A percentile compares a stretch with the other conserved stretches of the same genome.
Evolutionary conservation across 2,888 invertebrate species (phyloP).

Genomic region (Xiphydria camelus): DNA sequence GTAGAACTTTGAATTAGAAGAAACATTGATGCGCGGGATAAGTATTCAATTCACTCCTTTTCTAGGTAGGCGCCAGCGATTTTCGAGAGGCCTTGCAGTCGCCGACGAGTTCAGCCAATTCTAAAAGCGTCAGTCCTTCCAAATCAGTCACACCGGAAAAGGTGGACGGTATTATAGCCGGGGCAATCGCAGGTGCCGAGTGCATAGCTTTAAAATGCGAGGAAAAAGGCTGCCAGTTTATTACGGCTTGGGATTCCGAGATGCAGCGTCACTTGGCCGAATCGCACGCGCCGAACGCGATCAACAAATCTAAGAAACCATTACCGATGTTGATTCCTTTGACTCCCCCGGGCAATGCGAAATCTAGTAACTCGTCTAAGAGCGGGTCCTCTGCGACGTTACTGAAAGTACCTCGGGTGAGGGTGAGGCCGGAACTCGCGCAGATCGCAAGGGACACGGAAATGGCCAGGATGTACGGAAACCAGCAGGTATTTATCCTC

Average conservation of each 20-base stretch:
- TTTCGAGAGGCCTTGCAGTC: slow-evolving; percentile 35
- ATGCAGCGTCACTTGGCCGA: slow-evolving; percentile 57
- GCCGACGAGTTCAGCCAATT: slow-evolving; percentile 13
- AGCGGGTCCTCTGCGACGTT: slow-evolving; percentile 8
- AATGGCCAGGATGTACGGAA: slow-evolving; percentile 46
- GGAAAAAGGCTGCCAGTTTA: slow-evolving; percentile 62
- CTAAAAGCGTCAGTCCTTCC: slow-evolving; percentile 14
- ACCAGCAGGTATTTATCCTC: slow-evolving; percentile 46
- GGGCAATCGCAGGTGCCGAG: slow-evolving; percentile 54
- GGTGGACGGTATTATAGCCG: slow-evolving; percentile 35
- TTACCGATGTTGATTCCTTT: slow-evolving; percentile 51
- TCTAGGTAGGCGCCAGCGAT: slow-evolving; percentile 51
- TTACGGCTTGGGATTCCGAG: slow-evolving; percentile 64
- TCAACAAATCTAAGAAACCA: slow-evolving; percentile 42
- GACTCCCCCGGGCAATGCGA: slow-evolving; percentile 32
- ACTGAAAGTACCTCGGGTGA: slow-evolving; percentile 42
- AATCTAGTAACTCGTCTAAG: slow-evolving; percentile 21
- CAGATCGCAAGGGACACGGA: slow-evolving; percentile 51
- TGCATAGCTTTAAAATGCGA: slow-evolving; percentile 59
- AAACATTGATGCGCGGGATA: not conserved
- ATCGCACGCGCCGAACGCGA: slow-evolving; percentile 37
- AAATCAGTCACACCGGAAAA: slow-evolving; percentile 17
- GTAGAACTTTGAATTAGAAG: too few species aligned
- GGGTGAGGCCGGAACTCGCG: slow-evolving; percentile 50
- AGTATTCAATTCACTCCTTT: not conserved